Evolutionary conservation across 2,888 invertebrate species (phyloP).

Genomic region (Ornithoptera alexandrae): DNA sequence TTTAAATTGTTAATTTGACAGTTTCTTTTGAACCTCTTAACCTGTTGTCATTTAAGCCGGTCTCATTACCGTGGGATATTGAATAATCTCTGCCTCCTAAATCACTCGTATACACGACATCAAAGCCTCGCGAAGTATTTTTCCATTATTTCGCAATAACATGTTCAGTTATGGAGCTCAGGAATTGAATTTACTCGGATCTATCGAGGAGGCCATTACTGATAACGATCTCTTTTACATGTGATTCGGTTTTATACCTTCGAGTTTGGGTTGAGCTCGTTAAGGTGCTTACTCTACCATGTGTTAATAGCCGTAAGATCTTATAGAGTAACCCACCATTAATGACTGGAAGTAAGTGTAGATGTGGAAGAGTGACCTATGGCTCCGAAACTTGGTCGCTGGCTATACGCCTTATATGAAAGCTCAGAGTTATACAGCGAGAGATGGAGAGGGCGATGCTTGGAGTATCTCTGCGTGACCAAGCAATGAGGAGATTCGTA

Average conservation of each 20-base stretch:
- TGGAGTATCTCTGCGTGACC: too few species aligned
- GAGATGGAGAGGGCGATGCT: too few species aligned
- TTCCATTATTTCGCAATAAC: conserved; percentile 28
- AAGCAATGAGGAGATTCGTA: too few species aligned
- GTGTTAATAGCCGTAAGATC: too few species aligned
- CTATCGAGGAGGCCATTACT: conserved; percentile 22
- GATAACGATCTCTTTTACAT: conserved; percentile 29
- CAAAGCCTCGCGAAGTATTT: conserved; percentile 13
- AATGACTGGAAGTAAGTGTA: too few species aligned
- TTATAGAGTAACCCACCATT: too few species aligned
- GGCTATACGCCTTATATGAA: too few species aligned
- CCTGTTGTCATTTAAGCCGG: not conserved
- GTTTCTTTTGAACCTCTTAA: not conserved
- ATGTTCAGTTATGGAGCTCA: conserved; percentile 22
- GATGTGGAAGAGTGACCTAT: too few species aligned
- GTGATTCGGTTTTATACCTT: conserved; percentile 21
- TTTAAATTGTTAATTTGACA: too few species aligned
- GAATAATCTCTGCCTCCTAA: conserved; percentile 2
- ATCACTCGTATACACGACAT: conserved; percentile 11
- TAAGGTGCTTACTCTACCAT: not conserved
- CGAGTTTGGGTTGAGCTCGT: conserved; percentile 20
- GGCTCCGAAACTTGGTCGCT: too few species aligned
- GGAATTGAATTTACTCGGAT: conserved; percentile 26
- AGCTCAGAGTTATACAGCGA: too few species aligned
- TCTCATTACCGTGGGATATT: conserved; percentile 6